These are phyloP conservation scores for Sanderia malayensis DNA, from an alignment of 30 jellyfish, hydroid and myxozoan genomes.

Conservation along the genomic window DNA sequence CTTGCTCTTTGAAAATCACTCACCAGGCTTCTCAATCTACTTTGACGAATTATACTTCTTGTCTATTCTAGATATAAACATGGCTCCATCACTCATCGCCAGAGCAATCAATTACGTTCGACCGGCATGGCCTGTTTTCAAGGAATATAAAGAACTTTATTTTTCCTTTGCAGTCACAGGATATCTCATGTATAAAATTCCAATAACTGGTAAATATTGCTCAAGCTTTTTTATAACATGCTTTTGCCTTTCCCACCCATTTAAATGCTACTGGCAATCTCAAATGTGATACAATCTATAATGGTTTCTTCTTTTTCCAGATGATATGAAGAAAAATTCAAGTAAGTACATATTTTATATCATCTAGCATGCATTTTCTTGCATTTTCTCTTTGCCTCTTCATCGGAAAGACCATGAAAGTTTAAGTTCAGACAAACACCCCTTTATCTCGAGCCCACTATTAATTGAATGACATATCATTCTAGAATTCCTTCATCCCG, in stretches of 20 bases:
- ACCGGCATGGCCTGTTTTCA: slow-evolving; percentile 42
- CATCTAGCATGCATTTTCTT: no score
- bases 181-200: slow-evolving; percentile 39
- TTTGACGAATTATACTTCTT: no score
- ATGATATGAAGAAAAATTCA: slow-evolving; percentile 49
- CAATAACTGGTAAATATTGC: slow-evolving; percentile 37
- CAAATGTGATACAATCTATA: not conserved
- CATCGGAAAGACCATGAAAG: no score
- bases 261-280: no score
- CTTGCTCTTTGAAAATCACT: no score
- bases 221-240: not conserved
- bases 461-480: no score
- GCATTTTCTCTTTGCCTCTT: no score
- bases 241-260: not conserved
- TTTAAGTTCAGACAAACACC: no score
- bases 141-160: slow-evolving; percentile 30
- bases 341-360: slow-evolving; percentile 11
- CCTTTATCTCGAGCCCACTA: no score
- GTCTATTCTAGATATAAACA: no score
- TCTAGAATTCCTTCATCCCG: no score
- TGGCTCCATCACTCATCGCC: slow-evolving; percentile 43
- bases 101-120: slow-evolving; percentile 19
- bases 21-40: no score
- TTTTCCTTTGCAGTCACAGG: slow-evolving; percentile 54
- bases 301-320: slow-evolving; percentile 7